Evolutionary conservation across 2,113 vertebrate genomes (phyloP).

Genomic region (Campylorhamphus procurvoides): DNA sequence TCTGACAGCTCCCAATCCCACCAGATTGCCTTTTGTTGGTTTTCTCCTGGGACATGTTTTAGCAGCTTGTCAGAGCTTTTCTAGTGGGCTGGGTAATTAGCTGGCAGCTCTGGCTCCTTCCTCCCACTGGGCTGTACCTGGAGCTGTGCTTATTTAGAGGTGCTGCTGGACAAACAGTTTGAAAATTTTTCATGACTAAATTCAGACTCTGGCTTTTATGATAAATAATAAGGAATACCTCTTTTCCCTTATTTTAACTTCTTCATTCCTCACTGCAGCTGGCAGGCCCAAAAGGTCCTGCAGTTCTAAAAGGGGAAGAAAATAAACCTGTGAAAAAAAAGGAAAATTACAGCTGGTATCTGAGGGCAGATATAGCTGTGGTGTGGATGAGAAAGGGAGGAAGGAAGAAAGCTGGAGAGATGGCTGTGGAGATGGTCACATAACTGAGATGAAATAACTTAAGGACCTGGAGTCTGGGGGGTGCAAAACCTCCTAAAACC

Average conservation of each 20-base stretch:
- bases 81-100: not conserved
- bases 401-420: not conserved
- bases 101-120: not conserved
- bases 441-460: not conserved
- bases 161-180: not conserved
- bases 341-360: not conserved
- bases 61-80: constrained; percentile 31
- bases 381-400: not conserved
- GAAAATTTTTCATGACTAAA: not conserved
- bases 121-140: not conserved
- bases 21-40: not conserved
- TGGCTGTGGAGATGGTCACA: not conserved
- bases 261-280: not conserved
- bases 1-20: not conserved
- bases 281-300: not conserved
- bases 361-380: not conserved
- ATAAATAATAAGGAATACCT: not conserved
- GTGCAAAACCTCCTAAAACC: not conserved
- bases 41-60: constrained; percentile 21
- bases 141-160: not conserved
- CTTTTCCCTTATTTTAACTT: not conserved
- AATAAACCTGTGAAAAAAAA: not conserved
- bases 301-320: not conserved
- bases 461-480: not conserved
- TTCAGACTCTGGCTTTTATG: not conserved